Percentiles rank a stretch among this genome's conserved stretches.
phyloP scores from a whole-genome alignment of 92 coral and sea anemone species.

The Zoanthus sansibaricus region DNA sequence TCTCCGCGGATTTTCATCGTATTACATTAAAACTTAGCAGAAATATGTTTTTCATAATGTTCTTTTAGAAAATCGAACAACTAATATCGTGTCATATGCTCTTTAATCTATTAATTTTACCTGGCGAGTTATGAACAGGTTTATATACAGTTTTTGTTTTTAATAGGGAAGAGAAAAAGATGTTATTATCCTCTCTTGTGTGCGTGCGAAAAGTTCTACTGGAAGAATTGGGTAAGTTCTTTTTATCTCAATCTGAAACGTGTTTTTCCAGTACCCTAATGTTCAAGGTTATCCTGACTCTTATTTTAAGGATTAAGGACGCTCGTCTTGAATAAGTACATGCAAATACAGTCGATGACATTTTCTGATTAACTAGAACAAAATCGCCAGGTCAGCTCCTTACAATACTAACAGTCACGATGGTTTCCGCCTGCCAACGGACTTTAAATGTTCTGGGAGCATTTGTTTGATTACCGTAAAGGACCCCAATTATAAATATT shows the following conservation, averaged over 20 bases:
- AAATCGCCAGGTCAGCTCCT: too few species aligned
- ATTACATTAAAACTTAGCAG: too few species aligned
- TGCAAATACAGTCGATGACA: too few species aligned
- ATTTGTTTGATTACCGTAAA: background rate
- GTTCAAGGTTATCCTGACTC: background rate
- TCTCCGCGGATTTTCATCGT: too few species aligned
- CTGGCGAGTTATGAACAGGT: background rate
- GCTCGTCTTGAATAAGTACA: too few species aligned
- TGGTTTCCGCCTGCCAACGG: too few species aligned
- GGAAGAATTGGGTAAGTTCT: conserved; percentile 84
- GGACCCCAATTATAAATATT: background rate
- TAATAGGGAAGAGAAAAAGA: conserved; percentile 95
- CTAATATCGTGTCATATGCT: too few species aligned
- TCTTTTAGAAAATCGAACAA: too few species aligned
- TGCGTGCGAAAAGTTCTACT: conserved; percentile 68
- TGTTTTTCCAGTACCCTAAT: background rate
- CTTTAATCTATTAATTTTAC: too few species aligned
- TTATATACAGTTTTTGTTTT: background rate
- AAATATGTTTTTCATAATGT: too few species aligned
- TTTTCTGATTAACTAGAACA: background rate
- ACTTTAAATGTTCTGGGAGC: background rate
- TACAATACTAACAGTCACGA: too few species aligned
- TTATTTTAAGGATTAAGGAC: too few species aligned
- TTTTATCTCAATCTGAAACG: background rate
- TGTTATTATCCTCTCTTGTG: conserved; percentile 90